Conservation (phyloP, 2,888 invertebrate genomes). For the Dinocampus coccinellae region DNA sequence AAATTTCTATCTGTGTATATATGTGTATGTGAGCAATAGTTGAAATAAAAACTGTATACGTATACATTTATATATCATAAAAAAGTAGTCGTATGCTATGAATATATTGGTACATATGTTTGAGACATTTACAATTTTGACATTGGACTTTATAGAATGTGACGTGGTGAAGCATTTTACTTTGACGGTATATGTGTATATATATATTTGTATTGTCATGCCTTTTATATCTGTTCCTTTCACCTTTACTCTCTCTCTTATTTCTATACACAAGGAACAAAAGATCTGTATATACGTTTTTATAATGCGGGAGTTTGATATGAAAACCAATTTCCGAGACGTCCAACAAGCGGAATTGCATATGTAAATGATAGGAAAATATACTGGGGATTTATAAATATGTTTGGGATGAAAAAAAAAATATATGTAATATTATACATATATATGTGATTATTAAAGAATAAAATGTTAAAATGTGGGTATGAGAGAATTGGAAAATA, state of each 20-base stretch:
- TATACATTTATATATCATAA: too few relatives aligned
- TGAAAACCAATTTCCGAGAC: slow-evolving; percentile 60
- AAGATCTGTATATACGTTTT: slow-evolving; percentile 34
- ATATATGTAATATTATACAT: too few relatives aligned
- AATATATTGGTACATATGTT: slow-evolving; percentile 36
- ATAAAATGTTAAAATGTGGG: too few relatives aligned
- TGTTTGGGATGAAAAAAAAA: neutral
- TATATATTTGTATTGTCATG: neutral
- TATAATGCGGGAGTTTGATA: slow-evolving; percentile 38
- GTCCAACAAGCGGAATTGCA: slow-evolving; percentile 51
- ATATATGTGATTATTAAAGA: too few relatives aligned
- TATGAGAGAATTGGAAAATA: too few relatives aligned
- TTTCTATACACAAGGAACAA: slow-evolving; percentile 51
- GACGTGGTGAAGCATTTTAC: slow-evolving; percentile 25
- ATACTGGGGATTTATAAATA: neutral
- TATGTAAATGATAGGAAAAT: slow-evolving; percentile 14
- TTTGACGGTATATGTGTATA: slow-evolving; percentile 9
- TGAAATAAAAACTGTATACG: too few relatives aligned
- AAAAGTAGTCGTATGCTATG: slow-evolving; percentile 6
- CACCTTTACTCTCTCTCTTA: slow-evolving; percentile 24
- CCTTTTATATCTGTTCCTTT: slow-evolving; percentile 27
- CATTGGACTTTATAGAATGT: slow-evolving; percentile 39
- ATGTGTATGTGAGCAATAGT: too few relatives aligned
- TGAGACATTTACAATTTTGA: slow-evolving; percentile 41
- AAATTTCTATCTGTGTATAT: too few relatives aligned